phyloP scores from a whole-genome alignment of 2,113 vertebrate species.

The Thryonomys swinderianus region DNA sequence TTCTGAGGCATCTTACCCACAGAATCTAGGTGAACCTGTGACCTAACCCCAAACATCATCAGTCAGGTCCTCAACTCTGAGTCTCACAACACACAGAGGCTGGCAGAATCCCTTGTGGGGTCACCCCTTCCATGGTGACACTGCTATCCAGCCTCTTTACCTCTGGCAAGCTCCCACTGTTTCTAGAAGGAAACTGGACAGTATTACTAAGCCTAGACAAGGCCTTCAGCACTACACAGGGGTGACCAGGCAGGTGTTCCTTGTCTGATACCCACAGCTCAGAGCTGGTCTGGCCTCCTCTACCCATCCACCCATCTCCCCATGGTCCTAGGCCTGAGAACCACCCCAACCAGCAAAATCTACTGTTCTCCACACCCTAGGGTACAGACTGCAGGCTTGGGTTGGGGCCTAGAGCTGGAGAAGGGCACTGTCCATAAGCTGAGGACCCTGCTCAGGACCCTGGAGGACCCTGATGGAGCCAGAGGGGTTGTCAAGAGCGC shows the following conservation, averaged over 20 bases:
- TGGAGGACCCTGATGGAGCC: neutral
- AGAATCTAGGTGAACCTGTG: neutral
- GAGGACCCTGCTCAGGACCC: neutral
- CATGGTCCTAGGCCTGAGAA: neutral
- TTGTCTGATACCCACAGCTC: neutral
- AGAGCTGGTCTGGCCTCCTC: neutral
- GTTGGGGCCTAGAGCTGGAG: neutral
- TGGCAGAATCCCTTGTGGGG: neutral
- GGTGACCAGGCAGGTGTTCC: no score
- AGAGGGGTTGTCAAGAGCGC: no score
- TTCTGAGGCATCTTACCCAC: neutral
- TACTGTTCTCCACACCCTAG: rapidly evolving
- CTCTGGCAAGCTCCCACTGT: neutral
- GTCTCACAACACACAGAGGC: neutral
- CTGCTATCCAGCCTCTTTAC: neutral
- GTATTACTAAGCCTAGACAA: neutral
- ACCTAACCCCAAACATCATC: neutral
- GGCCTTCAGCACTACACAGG: no score
- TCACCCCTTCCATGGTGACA: neutral
- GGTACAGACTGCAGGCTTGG: neutral
- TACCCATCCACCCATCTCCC: neutral
- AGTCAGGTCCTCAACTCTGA: neutral
- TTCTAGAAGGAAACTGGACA: neutral
- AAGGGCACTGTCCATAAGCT: neutral
- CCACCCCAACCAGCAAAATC: neutral